A percentile compares a stretch with the other conserved stretches of the same genome.
These are phyloP conservation scores for Oncopodura yosiiana DNA, from an alignment of 1,140 invertebrate species.

Conservation along the genomic window DNA sequence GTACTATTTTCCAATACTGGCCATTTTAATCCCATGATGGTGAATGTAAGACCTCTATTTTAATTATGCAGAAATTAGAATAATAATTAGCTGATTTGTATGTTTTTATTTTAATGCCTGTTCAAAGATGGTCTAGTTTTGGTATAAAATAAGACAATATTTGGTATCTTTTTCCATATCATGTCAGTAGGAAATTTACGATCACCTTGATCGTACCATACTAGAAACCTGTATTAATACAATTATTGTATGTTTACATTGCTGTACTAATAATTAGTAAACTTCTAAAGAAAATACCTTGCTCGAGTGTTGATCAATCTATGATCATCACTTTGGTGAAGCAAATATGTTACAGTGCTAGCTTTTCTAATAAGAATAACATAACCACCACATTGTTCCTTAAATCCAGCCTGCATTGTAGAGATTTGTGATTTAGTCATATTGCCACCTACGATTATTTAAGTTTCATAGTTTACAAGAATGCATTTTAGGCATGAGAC, in stretches of 20 bases:
- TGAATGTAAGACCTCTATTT: constrained; percentile 23
- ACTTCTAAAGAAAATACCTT: constrained; percentile 10
- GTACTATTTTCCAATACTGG: constrained; percentile 10
- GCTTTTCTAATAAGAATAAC: constrained; percentile 63
- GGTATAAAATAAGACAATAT: constrained; percentile 30
- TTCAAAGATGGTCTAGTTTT: constrained; percentile 10
- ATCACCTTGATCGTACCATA: constrained; percentile 29
- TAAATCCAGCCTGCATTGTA: constrained; percentile 36
- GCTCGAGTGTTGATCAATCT: constrained; percentile 29
- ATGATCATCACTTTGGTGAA: constrained; percentile 52
- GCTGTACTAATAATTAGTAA: background rate
- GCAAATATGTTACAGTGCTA: constrained; percentile 51
- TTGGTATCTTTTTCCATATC: constrained; percentile 33
- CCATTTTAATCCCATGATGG: constrained; percentile 25
- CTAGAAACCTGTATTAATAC: constrained; percentile 23
- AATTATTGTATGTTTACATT: background rate
- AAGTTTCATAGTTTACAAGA: background rate
- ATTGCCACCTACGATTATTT: constrained; percentile 10
- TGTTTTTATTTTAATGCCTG: too few relatives aligned
- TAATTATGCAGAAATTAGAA: background rate
- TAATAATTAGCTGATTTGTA: background rate
- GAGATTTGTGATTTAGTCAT: constrained; percentile 5
- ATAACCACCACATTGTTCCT: constrained; percentile 57
- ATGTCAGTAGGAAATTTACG: constrained; percentile 19
- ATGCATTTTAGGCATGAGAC: background rate